Evolutionary conservation across 2,113 vertebrate genomes (phyloP).

Genomic region (Austrofundulus limnaeus): DNA sequence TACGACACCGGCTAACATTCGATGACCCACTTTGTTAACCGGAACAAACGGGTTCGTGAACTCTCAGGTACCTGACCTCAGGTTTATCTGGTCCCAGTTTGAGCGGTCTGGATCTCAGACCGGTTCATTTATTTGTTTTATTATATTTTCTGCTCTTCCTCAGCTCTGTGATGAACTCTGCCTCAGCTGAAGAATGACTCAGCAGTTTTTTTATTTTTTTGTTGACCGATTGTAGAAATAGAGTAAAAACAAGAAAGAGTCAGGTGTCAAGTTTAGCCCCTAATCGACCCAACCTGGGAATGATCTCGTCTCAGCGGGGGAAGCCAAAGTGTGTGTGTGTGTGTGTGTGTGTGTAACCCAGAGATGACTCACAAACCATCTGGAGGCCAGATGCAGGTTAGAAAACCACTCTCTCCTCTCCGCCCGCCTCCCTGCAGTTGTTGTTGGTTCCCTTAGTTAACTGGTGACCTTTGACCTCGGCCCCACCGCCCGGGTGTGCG

Average conservation of each 20-base stretch:
- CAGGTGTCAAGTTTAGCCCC: constrained; percentile 80
- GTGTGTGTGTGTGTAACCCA: constrained; percentile 72
- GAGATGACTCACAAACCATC: constrained; percentile 83
- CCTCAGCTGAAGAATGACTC: constrained; percentile 64
- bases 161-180: constrained; percentile 66
- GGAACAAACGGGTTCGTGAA: background rate
- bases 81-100: too few relatives aligned
- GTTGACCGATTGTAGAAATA: background rate
- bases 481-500: constrained; percentile 20
- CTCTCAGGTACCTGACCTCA: too few relatives aligned
- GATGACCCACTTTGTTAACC: background rate
- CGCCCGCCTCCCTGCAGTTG: constrained; percentile 51
- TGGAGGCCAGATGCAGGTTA: constrained; percentile 83
- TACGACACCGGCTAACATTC: background rate
- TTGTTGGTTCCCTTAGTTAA: constrained; percentile 71
- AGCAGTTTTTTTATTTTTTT: constrained; percentile 66
- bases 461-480: constrained; percentile 58
- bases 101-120: too few relatives aligned
- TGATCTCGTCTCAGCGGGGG: constrained; percentile 76
- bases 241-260: constrained; percentile 52
- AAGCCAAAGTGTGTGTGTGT: constrained; percentile 61
- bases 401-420: constrained; percentile 60
- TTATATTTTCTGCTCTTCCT: constrained; percentile 27
- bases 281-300: constrained; percentile 76
- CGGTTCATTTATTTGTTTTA: too few relatives aligned